phyloP scores from a whole-genome alignment of 2,888 invertebrate species.

The Pachydiplax longipennis region DNA sequence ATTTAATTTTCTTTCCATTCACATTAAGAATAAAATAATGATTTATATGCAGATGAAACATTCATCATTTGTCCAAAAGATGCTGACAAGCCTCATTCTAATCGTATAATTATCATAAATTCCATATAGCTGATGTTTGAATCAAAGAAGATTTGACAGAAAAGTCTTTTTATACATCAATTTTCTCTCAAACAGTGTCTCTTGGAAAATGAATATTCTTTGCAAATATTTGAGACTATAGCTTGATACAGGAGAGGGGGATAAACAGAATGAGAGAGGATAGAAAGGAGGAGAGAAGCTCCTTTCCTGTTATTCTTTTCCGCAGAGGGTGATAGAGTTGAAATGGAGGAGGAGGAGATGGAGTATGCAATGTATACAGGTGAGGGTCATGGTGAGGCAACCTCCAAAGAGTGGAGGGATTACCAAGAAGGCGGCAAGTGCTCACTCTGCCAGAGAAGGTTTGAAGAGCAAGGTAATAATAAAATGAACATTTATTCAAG shows the following conservation, averaged over 20 bases:
- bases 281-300: neutral
- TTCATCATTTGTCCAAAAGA: no score
- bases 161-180: no score
- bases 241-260: neutral
- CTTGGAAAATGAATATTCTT: no score
- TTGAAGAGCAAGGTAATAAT: slow-evolving; percentile 77
- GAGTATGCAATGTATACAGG: slow-evolving; percentile 70
- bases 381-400: slow-evolving; percentile 64
- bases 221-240: neutral
- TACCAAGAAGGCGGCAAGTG: slow-evolving; percentile 68
- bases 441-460: slow-evolving; percentile 79
- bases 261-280: neutral
- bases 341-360: slow-evolving; percentile 55
- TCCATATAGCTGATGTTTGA: no score
- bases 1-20: no score
- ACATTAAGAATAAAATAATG: no score
- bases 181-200: no score
- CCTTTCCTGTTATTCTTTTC: slow-evolving; percentile 32
- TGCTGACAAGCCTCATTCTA: no score
- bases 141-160: no score
- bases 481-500: slow-evolving; percentile 1
- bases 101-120: no score
- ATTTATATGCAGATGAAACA: no score
- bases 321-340: slow-evolving; percentile 34
- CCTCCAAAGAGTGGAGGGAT: slow-evolving; percentile 58